A percentile compares a stretch with the other conserved stretches of the same genome.
Evolutionary conservation across 2,888 invertebrate genomes (phyloP).

Genomic region (Phortica okadai): DNA sequence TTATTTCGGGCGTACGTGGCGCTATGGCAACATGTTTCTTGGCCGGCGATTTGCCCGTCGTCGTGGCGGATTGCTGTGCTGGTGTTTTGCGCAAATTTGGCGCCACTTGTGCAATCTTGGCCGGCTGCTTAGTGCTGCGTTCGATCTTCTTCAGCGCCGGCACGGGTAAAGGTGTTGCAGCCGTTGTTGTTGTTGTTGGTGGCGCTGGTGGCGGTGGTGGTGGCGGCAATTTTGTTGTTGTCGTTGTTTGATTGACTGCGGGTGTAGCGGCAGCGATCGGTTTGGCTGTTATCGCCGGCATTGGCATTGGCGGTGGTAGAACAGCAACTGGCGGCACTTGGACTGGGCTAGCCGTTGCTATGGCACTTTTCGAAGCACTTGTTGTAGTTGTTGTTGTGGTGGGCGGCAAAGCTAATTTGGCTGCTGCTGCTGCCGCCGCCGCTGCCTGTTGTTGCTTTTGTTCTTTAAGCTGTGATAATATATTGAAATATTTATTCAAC

Average conservation of each 20-base stretch:
- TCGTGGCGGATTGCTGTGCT: slow-evolving; percentile 48
- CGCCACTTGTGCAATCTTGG: slow-evolving; percentile 76
- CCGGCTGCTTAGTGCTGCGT: slow-evolving; percentile 73
- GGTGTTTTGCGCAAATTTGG: slow-evolving; percentile 75
- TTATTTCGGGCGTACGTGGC: slow-evolving; percentile 74
- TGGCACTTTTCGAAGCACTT: neutral
- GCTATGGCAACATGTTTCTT: slow-evolving; percentile 77
- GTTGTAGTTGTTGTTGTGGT: slow-evolving; percentile 7
- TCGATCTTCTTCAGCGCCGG: slow-evolving; percentile 76
- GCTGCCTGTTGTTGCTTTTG: slow-evolving; percentile 50
- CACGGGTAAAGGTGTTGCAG: slow-evolving; percentile 56
- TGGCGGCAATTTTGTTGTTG: slow-evolving; percentile 12
- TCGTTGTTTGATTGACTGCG: slow-evolving; percentile 1
- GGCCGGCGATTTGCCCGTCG: slow-evolving; percentile 72
- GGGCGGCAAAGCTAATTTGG: slow-evolving; percentile 20
- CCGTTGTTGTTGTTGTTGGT: slow-evolving; percentile 34
- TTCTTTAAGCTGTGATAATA: slow-evolving; percentile 72
- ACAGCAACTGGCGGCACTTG: neutral
- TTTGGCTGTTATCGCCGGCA: slow-evolving; percentile 34
- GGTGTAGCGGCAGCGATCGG: slow-evolving; percentile 29
- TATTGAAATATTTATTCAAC: slow-evolving; percentile 75
- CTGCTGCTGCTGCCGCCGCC: slow-evolving; percentile 24
- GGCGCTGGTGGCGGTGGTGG: slow-evolving; percentile 41
- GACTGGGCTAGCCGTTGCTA: slow-evolving; percentile 4
- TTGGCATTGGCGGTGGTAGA: neutral